phyloP scores from a whole-genome alignment of 2,797 vertebrate species.

The Anas capensis region DNA sequence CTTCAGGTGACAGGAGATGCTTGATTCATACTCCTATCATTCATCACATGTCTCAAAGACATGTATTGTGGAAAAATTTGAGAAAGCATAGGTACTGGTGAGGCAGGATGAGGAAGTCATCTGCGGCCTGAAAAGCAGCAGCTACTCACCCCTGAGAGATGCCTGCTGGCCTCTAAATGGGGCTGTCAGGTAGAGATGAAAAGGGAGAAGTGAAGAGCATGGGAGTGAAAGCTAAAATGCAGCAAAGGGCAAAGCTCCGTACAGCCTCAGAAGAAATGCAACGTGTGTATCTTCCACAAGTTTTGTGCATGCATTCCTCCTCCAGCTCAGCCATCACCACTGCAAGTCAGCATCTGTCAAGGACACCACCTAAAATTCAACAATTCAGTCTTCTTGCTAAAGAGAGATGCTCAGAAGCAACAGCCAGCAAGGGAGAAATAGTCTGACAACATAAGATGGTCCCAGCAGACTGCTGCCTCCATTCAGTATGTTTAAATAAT shows the following conservation, averaged over 20 bases:
- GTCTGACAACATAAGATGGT: background rate
- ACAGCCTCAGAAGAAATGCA: fast-evolving
- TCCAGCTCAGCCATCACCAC: fast-evolving
- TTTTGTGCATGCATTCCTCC: fast-evolving
- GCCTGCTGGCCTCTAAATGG: background rate
- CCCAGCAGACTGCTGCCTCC: constrained; percentile 56
- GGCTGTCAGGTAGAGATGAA: background rate
- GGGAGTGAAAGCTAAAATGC: background rate
- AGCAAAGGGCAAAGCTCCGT: background rate
- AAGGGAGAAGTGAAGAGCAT: fast-evolving
- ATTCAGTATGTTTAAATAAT: constrained; percentile 68
- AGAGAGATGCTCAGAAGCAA: background rate
- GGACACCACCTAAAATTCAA: background rate
- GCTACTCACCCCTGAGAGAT: fast-evolving
- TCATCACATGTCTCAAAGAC: background rate
- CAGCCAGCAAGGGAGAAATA: background rate
- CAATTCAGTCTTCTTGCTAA: fast-evolving
- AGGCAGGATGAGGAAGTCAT: background rate
- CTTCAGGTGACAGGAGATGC: background rate
- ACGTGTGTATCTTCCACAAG: fast-evolving
- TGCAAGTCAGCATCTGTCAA: fast-evolving
- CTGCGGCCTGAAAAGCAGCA: background rate
- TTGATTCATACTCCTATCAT: background rate
- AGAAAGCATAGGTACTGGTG: no score
- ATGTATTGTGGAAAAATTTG: background rate